Evolutionary conservation across 2,888 invertebrate genomes (phyloP), one percentile per base, ranked within the genome.

Genomic region (Cremastinae sp.): DNA sequence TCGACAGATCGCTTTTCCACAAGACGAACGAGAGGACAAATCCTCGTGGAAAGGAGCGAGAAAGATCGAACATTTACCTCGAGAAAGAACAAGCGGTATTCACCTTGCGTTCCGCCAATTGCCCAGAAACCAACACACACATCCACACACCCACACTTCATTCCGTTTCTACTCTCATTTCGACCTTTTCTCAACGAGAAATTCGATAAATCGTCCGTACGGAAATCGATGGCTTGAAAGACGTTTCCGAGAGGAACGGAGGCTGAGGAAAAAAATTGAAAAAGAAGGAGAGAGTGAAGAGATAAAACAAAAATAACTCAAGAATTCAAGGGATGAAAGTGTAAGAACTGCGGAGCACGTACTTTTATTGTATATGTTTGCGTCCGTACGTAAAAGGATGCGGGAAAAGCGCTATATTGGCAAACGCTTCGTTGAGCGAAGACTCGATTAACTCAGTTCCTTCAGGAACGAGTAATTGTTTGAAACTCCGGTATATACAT

Each of bases 371-470:
- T 18, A 58, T 22, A 41, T 37, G 12, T 55, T 8, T 47, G 16
- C 16, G 16, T 14, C 12, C 8, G 16, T 0, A 16, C 2, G 28
- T 2, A 28, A 5, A 2, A 28, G 28, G 28, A 2, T 28, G 28
- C 5, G 5, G 2, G 10, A 22, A 28, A 28, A 7, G 7, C 8
- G 45, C 12, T 41, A 61, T 70, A 53, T 43, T 5, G 59, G 55
- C 69, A 61, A 65, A 65, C 61, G 70, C 61, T 73, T 65, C 43
- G 61, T 5, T 65, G 70, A 55, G 59, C 65, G 73, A 77, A 77
- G 73, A 77, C 76, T 77, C 76, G 76, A 77, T 77, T 77, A 77
- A 77, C 76, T 73, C 65, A 10, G 65, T 65, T 73, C 53, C 73
- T 74, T 55, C 55, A 65, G 47, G 61, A 55, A 74, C 76, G 76